phyloP scores from a whole-genome alignment of 2,888 invertebrate genomes.

The Drosophila parthenogenetica region DNA sequence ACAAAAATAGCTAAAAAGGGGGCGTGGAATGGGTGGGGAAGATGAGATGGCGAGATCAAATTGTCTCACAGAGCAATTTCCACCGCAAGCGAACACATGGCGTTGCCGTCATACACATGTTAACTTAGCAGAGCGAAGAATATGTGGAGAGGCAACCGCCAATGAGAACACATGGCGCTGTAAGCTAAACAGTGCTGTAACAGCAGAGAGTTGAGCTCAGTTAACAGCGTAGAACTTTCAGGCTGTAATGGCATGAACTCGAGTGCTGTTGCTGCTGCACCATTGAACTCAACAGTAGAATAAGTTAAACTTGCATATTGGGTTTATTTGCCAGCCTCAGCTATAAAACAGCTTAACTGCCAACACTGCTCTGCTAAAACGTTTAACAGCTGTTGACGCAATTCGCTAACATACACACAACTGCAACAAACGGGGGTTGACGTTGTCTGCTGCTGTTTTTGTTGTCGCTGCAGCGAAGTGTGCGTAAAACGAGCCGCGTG shows the following conservation, averaged over 20 bases:
- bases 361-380: slow-evolving; percentile 37
- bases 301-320: too few species aligned
- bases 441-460: slow-evolving; percentile 1
- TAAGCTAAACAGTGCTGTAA: neutral
- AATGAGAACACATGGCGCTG: neutral
- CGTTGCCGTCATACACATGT: neutral
- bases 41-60: neutral
- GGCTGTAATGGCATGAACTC: too few species aligned
- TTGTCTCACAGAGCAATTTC: neutral
- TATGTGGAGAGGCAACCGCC: neutral
- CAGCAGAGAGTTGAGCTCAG: neutral
- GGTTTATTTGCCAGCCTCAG: neutral
- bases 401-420: slow-evolving; percentile 6
- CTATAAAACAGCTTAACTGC: neutral
- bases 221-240: neutral
- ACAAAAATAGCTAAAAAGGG: neutral
- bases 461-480: slow-evolving; percentile 15
- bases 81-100: neutral
- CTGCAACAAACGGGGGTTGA: slow-evolving; percentile 39
- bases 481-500: slow-evolving; percentile 49
- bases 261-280: too few species aligned
- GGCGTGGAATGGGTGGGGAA: neutral
- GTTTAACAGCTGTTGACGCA: slow-evolving; percentile 39
- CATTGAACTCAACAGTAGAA: too few species aligned
- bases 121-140: neutral